Base-by-base conservation (phyloP, 2,888 invertebrate species). In the Cheilosia vernalis region DNA sequence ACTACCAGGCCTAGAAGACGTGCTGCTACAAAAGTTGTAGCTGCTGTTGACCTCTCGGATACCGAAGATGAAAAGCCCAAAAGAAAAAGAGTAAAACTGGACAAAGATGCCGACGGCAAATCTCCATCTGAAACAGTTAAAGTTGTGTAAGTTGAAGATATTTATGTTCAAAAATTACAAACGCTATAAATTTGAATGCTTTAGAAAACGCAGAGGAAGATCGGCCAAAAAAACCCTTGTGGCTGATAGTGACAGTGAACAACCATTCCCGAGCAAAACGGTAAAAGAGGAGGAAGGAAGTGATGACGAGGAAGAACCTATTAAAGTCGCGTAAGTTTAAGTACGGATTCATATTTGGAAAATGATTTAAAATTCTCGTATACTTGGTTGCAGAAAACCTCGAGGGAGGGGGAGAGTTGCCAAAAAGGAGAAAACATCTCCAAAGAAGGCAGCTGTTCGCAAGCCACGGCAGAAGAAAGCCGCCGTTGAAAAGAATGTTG, bases 41-140 rank as follows among this genome's bases (percentile, higher is more conserved):
- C 67, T 2, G 70, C 90, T n/a, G 84, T 91, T 67, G 89, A 89
- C 24, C 1, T 89, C 44, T 89, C 89, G 13, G 91, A 91, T 61
- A 89, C 89, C 0, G 90, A 91, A 7, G 88, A 87, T 15, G 88
- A 88, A n/a, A 72, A 78, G 21, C 87, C 87, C 5, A 53, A 10
- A 17, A 73, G 44, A 7, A 72, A 53, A 79, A 69, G 55, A 70
- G 17, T 47, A 0, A 74, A 66, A 4, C 15, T 2, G 17, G 53
- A 33, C 13, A 19, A 15, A 2, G 84, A 84, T 66, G 33, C 4
- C 21, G 17, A 21, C 0, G 47, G 30, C 17, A 60, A 74, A 47
- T 40, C 73, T 0, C 63, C 72, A 2, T 1, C 13, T 15, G 67
- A 76, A 53, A 47, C 64, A 2, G 56, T 21, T 44, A 73, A 77